Evolutionary conservation across 1,140 invertebrate genomes (phyloP).

Genomic region (Danaus melanippus): DNA sequence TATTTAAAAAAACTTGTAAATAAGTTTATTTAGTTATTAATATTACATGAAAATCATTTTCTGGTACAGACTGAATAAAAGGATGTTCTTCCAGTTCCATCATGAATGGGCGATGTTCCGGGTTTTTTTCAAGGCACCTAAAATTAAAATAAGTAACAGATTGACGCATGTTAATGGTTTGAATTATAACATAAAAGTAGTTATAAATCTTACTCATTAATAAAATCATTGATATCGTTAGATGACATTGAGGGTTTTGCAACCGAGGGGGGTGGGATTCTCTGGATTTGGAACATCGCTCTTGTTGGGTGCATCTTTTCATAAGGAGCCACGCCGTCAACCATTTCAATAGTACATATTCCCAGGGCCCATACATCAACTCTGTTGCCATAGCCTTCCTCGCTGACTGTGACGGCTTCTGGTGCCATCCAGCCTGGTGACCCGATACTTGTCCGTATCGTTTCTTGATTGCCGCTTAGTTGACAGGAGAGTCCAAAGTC

Average conservation of each 20-base stretch:
- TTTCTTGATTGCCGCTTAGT: conserved; percentile 82
- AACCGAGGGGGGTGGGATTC: conserved; percentile 88
- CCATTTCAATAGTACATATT: conserved; percentile 93
- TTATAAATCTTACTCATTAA: conserved; percentile 78
- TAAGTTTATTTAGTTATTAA: background rate
- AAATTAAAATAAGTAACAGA: conserved; percentile 24
- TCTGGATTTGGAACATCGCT: conserved; percentile 87
- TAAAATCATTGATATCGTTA: conserved; percentile 86
- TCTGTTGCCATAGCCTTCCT: conserved; percentile 78
- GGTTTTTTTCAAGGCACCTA: conserved; percentile 92
- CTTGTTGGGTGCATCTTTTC: conserved; percentile 89
- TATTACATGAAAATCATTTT: conserved; percentile 83
- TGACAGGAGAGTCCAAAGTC: conserved; percentile 89
- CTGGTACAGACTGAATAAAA: conserved; percentile 81
- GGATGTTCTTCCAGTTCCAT: conserved; percentile 90
- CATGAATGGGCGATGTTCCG: conserved; percentile 89
- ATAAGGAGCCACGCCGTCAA: conserved; percentile 88
- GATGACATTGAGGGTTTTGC: conserved; percentile 83
- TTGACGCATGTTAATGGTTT: background rate
- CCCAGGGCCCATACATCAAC: conserved; percentile 94
- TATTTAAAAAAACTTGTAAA: background rate
- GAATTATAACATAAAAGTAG: background rate
- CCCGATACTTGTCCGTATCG: conserved; percentile 82
- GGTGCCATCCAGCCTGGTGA: conserved; percentile 95
- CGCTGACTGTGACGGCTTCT: conserved; percentile 74